Conservation (phyloP, 1,140 invertebrate genomes). For the Caenorhabditis briggsae region DNA sequence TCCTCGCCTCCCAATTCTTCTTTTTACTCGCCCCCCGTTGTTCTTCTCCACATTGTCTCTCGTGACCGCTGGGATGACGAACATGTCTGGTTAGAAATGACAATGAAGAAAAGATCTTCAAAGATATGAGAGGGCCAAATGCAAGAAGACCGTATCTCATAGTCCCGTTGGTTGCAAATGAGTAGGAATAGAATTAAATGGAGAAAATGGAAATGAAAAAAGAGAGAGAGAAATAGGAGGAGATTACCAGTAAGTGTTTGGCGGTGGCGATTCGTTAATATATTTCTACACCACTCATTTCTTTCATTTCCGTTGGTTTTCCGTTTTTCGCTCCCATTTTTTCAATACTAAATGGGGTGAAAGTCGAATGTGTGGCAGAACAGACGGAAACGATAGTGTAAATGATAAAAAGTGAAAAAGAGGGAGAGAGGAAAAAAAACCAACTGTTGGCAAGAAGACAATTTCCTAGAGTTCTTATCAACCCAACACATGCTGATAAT, state of each 20-base stretch:
- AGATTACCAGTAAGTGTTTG: neutral
- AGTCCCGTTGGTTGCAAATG: neutral
- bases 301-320: neutral
- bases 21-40: neutral
- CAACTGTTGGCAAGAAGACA: neutral
- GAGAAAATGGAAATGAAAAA: conserved; percentile 3
- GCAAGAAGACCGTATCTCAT: neutral
- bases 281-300: conserved; percentile 9
- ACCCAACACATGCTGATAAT: conserved; percentile 27
- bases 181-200: neutral
- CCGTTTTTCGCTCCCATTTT: neutral
- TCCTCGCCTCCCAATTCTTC: neutral
- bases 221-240: neutral
- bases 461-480: neutral
- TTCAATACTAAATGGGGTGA: neutral
- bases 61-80: conserved; percentile 3
- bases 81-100: neutral
- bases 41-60: conserved; percentile 23
- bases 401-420: neutral
- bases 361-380: neutral
- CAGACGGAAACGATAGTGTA: neutral
- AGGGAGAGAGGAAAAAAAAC: neutral
- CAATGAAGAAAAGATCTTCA: conserved; percentile 1
- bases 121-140: conserved; percentile 7
- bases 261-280: neutral